Evolutionary conservation across 2,113 vertebrate species (phyloP).

Genomic region (Pseudolaguvia tuberculata): DNA sequence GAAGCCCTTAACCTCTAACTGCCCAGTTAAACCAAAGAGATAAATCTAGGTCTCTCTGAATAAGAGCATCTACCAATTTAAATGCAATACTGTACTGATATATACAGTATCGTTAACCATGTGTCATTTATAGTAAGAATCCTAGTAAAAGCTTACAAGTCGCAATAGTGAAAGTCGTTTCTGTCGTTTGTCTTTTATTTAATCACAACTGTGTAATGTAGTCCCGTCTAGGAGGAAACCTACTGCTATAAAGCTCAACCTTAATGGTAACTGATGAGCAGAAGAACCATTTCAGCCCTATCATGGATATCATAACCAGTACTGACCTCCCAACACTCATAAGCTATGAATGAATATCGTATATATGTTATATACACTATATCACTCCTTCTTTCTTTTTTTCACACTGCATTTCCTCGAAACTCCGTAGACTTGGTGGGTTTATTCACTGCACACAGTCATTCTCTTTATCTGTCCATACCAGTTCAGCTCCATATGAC

Average conservation of each 20-base stretch:
- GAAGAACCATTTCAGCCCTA: background rate
- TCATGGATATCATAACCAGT: background rate
- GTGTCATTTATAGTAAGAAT: too few species aligned
- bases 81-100: too few species aligned
- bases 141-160: too few species aligned
- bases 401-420: background rate
- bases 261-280: background rate
- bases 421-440: background rate
- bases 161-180: background rate
- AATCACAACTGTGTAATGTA: background rate
- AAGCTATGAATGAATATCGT: background rate
- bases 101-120: too few species aligned
- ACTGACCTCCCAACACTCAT: background rate
- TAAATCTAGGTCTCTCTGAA: too few species aligned
- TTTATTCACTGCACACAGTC: slow-evolving; percentile 29
- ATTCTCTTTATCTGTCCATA: slow-evolving; percentile 49
- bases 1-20: too few species aligned
- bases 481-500: slow-evolving; percentile 57
- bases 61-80: too few species aligned
- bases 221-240: background rate
- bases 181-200: background rate
- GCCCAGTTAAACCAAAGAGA: too few species aligned
- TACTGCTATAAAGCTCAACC: background rate
- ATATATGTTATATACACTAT: background rate
- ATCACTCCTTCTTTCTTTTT: too few species aligned